Percentiles rank a stretch among this genome's conserved stretches.
Conservation (phyloP, 2,113 vertebrate species). For the Fukomys damarensis region DNA sequence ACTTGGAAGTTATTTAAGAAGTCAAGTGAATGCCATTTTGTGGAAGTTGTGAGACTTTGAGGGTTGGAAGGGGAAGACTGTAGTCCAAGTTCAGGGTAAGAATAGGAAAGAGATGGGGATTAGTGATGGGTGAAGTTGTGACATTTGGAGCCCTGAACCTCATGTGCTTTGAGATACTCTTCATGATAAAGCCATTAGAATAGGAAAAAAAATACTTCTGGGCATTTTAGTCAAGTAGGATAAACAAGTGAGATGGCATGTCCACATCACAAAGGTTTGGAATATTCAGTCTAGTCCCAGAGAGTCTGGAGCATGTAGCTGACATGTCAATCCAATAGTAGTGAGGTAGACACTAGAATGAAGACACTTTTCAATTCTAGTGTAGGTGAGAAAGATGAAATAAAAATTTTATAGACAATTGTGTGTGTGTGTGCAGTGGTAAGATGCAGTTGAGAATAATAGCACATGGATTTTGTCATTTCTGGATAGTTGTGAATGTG, state of each 20-base stretch:
- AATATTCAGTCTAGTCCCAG: not conserved
- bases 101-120: not conserved
- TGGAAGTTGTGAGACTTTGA: not conserved
- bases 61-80: not conserved
- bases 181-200: not conserved
- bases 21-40: not conserved
- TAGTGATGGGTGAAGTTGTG: not conserved
- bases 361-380: not conserved
- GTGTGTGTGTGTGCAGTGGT: not conserved
- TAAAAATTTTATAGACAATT: not conserved
- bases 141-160: not conserved
- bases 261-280: not conserved
- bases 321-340: not conserved
- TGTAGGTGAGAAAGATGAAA: not conserved
- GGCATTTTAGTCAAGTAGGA: not conserved
- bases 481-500: not conserved
- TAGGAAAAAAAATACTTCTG: not conserved
- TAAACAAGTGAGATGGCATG: not conserved
- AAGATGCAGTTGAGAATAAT: not conserved
- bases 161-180: not conserved
- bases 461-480: not conserved
- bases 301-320: not conserved
- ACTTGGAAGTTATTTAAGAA: not conserved
- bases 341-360: not conserved
- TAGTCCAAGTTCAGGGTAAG: not conserved